phyloP scores from a whole-genome alignment of 2,888 invertebrate species.

The Hydroisotoma schaefferi region DNA sequence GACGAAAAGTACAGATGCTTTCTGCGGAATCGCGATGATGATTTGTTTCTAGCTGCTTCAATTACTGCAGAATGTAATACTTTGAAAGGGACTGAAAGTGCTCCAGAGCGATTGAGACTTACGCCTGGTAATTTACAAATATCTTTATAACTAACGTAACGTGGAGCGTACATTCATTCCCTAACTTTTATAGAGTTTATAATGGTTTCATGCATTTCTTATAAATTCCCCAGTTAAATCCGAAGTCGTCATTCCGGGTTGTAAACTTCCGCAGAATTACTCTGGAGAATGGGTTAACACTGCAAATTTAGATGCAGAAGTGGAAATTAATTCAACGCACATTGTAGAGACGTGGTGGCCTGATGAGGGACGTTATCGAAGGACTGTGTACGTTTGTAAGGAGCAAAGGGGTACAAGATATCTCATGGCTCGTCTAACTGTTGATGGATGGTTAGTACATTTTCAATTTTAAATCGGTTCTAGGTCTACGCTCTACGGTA shows the following conservation, averaged over 20 bases:
- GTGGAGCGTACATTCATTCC: too few species aligned
- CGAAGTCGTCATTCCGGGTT: constrained; percentile 85
- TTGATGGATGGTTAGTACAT: constrained; percentile 74
- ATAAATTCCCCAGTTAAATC: constrained; percentile 68
- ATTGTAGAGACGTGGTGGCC: constrained; percentile 94
- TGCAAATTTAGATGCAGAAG: constrained; percentile 92
- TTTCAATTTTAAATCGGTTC: background rate
- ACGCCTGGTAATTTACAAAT: constrained; percentile 73
- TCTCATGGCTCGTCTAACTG: constrained; percentile 94
- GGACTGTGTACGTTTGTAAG: constrained; percentile 89
- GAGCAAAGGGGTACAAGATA: constrained; percentile 85
- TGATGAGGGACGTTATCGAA: constrained; percentile 80
- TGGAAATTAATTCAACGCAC: constrained; percentile 90
- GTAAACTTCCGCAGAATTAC: constrained; percentile 88
- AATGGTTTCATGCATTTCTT: constrained; percentile 10
- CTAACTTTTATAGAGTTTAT: background rate
- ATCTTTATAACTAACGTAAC: too few species aligned
- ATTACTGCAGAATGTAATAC: constrained; percentile 91
- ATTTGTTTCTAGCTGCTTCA: constrained; percentile 84
- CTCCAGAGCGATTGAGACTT: constrained; percentile 80
- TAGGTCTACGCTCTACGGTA: background rate
- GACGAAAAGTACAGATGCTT: constrained; percentile 94
- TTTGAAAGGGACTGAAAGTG: constrained; percentile 87
- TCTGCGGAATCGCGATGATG: constrained; percentile 88
- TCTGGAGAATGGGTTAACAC: constrained; percentile 96